Evolutionary conservation across 2,888 invertebrate genomes (phyloP).

Genomic region (Dyspetes luteomarginatus): DNA sequence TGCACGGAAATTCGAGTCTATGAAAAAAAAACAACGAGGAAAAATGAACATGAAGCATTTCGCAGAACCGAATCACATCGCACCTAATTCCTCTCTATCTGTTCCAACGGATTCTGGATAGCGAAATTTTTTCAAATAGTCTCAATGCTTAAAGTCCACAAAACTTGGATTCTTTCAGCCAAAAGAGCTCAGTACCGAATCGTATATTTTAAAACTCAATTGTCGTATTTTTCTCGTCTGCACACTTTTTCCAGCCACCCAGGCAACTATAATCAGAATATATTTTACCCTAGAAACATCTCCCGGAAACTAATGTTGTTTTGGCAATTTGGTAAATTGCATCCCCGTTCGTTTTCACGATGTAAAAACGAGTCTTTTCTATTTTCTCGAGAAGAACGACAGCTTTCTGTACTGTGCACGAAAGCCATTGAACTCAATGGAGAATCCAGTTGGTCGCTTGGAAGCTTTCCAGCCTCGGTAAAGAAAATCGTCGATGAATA

Average conservation of each 20-base stretch:
- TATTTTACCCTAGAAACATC: conserved; percentile 1
- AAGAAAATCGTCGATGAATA: conserved; percentile 49
- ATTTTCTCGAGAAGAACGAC: background rate
- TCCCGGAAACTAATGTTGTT: conserved; percentile 49
- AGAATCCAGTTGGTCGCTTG: conserved; percentile 54
- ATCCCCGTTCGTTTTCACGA: conserved; percentile 36
- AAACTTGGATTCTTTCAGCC: no score
- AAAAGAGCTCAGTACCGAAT: no score
- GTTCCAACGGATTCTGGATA: conserved; percentile 48
- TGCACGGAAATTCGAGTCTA: conserved; percentile 15
- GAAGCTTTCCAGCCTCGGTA: conserved; percentile 52
- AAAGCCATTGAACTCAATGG: conserved; percentile 13
- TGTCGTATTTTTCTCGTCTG: no score
- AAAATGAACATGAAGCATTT: conserved; percentile 21
- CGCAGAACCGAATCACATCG: conserved; percentile 9
- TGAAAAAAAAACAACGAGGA: conserved; percentile 16
- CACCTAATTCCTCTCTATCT: conserved; percentile 49
- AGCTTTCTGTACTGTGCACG: background rate
- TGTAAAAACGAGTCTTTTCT: conserved; percentile 1
- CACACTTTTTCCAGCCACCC: background rate
- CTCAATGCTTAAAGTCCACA: background rate
- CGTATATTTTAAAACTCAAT: no score
- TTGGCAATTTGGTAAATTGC: conserved; percentile 61
- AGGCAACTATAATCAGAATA: background rate
- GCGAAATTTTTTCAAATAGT: background rate